Conservation (phyloP, 2,888 invertebrate genomes). For the Diarsia mendica region DNA sequence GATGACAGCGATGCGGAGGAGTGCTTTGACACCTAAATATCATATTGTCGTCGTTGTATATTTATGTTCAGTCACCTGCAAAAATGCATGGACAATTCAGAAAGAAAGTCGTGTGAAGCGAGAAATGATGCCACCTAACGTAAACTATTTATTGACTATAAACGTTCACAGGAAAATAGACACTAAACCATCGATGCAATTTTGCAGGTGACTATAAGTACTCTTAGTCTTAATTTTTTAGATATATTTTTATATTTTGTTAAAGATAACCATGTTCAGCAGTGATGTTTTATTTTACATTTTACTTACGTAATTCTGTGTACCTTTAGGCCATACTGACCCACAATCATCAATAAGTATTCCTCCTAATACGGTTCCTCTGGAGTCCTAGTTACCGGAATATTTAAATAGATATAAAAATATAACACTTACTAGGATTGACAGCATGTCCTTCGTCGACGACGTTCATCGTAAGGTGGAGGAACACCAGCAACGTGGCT, state of each 20-base stretch:
- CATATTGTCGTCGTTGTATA: background rate
- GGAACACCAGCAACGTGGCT: constrained; percentile 84
- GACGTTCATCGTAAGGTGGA: constrained; percentile 86
- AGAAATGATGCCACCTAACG: no score
- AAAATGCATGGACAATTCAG: no score
- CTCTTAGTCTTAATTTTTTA: background rate
- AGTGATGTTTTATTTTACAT: no score
- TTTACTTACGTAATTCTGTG: background rate
- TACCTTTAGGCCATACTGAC: background rate
- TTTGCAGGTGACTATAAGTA: no score
- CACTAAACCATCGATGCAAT: no score
- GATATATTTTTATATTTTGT: background rate
- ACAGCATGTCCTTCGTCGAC: constrained; percentile 88
- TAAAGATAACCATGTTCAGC: no score
- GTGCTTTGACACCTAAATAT: background rate
- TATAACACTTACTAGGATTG: constrained; percentile 83
- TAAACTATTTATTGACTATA: no score
- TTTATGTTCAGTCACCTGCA: background rate
- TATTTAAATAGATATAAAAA: background rate
- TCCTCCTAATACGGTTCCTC: no score
- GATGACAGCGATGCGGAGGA: background rate
- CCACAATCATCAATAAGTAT: no score
- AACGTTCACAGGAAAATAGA: no score
- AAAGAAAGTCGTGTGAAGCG: no score
- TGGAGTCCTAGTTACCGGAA: no score